These are phyloP conservation scores for Drosophila gaucha DNA, from an alignment of 2,888 invertebrate genomes.

Conservation along the genomic window DNA sequence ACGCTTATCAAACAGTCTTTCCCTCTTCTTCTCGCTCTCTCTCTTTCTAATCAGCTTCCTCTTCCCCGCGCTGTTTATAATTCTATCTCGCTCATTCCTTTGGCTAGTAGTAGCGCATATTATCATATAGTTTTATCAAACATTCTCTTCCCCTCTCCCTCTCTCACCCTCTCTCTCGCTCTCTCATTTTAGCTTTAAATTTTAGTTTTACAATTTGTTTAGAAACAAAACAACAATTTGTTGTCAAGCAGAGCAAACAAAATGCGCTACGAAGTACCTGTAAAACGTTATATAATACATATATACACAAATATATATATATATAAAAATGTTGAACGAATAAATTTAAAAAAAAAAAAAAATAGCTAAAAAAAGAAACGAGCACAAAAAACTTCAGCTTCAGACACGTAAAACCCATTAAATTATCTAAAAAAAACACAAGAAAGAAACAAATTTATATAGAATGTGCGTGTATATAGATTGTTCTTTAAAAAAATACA, in stretches of 20 bases:
- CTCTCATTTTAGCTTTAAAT: constrained; percentile 54
- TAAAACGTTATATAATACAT: constrained; percentile 52
- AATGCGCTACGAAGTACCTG: constrained; percentile 82
- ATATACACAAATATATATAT: constrained; percentile 11
- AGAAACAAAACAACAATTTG: constrained; percentile 35
- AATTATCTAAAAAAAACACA: background rate
- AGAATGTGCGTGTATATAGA: constrained; percentile 23
- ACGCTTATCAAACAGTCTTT: no score
- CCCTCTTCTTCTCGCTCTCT: background rate
- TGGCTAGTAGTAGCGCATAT: constrained; percentile 55
- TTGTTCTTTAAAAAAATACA: constrained; percentile 31
- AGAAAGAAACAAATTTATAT: constrained; percentile 1
- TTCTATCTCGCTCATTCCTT: constrained; percentile 5
- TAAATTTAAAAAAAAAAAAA: constrained; percentile 14
- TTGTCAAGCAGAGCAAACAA: constrained; percentile 47
- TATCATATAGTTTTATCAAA: constrained; percentile 34
- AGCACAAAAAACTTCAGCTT: constrained; percentile 40
- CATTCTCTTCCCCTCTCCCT: background rate
- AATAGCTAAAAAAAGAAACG: constrained; percentile 1
- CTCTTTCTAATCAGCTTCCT: background rate
- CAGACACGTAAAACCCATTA: constrained; percentile 33
- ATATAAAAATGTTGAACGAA: constrained; percentile 50
- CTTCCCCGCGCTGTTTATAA: background rate
- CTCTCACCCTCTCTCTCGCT: background rate
- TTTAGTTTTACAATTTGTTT: constrained; percentile 44